A percentile compares a stretch with the other conserved stretches of the same genome.
Evolutionary conservation across 2,888 invertebrate species (phyloP).

Genomic region (Ditula angustiorana): DNA sequence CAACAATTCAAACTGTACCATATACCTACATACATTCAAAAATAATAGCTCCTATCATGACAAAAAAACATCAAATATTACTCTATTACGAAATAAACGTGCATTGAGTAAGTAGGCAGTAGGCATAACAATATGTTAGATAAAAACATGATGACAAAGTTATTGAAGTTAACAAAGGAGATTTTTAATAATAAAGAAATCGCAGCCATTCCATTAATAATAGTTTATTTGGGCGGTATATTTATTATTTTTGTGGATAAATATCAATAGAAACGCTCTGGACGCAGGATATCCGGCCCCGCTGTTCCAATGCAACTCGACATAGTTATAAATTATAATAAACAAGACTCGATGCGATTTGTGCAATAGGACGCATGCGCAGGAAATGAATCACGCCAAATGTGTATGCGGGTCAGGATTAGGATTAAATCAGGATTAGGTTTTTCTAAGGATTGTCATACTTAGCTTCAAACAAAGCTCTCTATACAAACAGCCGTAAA

Average conservation of each 20-base stretch:
- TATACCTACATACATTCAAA: neutral
- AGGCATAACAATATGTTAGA: neutral
- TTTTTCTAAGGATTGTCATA: too few species aligned
- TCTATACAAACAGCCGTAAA: too few species aligned
- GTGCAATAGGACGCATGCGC: too few species aligned
- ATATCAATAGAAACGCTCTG: constrained; percentile 1
- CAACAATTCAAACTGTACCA: neutral
- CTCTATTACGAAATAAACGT: too few species aligned
- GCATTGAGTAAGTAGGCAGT: neutral
- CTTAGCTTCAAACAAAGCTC: too few species aligned
- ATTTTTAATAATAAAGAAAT: neutral
- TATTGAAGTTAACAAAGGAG: neutral
- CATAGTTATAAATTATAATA: neutral
- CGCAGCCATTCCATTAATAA: neutral
- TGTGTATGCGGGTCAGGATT: too few species aligned
- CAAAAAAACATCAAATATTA: neutral
- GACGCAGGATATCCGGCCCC: constrained; percentile 29
- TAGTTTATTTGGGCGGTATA: neutral
- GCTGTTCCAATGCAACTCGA: neutral
- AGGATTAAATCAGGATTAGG: too few species aligned
- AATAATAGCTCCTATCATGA: neutral
- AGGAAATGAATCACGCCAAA: too few species aligned
- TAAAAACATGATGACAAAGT: neutral
- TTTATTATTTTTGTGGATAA: neutral
- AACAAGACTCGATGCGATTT: neutral